Evolutionary conservation across 2,797 vertebrate genomes (phyloP).

Genomic region (Zalophus californianus): DNA sequence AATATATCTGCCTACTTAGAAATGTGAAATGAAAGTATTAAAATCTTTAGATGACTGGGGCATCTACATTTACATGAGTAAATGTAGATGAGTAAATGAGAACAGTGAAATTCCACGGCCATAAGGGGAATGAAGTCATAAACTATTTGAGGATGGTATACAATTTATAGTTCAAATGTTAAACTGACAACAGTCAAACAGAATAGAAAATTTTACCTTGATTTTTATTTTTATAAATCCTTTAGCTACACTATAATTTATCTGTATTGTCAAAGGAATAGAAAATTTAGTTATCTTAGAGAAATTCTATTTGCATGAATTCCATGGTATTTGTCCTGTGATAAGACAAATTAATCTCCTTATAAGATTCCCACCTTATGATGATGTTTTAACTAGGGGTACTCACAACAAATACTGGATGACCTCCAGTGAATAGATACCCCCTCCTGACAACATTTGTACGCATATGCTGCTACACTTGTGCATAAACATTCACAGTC

Average conservation of each 20-base stretch:
- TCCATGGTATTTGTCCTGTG: background rate
- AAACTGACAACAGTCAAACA: background rate
- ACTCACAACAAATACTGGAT: slow-evolving; percentile 95
- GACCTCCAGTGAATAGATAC: slow-evolving; percentile 95
- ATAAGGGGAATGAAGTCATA: background rate
- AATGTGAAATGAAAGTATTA: background rate
- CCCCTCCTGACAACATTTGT: slow-evolving; percentile 98
- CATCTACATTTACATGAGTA: background rate
- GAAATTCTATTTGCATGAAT: background rate
- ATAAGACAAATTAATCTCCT: background rate
- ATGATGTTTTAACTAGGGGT: background rate
- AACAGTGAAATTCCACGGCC: background rate
- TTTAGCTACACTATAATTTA: background rate
- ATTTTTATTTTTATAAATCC: background rate
- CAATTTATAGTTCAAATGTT: slow-evolving; percentile 49
- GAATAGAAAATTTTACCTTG: slow-evolving; percentile 26
- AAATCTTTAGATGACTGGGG: slow-evolving; percentile 22
- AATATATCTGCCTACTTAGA: slow-evolving; percentile 26
- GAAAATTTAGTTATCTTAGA: background rate
- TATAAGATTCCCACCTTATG: background rate
- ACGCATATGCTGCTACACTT: slow-evolving; percentile 96
- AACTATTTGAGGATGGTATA: background rate
- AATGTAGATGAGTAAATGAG: no score
- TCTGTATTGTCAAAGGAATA: background rate
- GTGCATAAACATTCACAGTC: slow-evolving; percentile 98